Conservation (phyloP, 2,888 invertebrate species). For the Rhaphigaster nebulosa region DNA sequence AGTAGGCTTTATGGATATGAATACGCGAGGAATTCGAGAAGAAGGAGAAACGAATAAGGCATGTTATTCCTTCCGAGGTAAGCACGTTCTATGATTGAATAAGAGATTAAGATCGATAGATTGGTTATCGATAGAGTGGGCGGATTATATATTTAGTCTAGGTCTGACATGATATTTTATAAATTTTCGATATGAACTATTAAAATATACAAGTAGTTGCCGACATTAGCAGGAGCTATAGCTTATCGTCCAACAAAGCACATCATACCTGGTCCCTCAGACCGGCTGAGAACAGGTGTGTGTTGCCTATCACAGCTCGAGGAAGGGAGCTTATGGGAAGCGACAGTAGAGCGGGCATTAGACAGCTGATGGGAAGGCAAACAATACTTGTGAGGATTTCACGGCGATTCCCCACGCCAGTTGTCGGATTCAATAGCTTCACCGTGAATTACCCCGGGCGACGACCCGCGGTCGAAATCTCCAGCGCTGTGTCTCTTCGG, state of each 20-base stretch:
- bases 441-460: conserved; percentile 44
- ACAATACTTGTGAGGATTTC: conserved; percentile 55
- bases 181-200: too few species aligned
- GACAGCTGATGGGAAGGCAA: conserved; percentile 54
- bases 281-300: not conserved
- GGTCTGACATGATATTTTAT: too few species aligned
- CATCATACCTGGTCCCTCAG: not conserved
- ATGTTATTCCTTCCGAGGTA: too few species aligned
- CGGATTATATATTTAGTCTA: too few species aligned
- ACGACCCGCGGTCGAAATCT: conserved; percentile 7
- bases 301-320: not conserved
- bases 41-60: too few species aligned
- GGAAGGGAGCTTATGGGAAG: not conserved
- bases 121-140: too few species aligned
- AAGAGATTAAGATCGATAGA: too few species aligned
- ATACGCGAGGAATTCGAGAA: too few species aligned
- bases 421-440: conserved; percentile 11
- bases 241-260: not conserved
- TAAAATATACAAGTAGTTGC: too few species aligned
- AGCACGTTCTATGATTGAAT: too few species aligned
- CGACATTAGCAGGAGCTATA: not conserved
- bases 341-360: not conserved
- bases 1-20: too few species aligned
- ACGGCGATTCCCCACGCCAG: conserved; percentile 51
- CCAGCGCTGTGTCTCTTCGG: not conserved